Base-by-base conservation (phyloP, 2,888 invertebrate genomes). In the Actias luna region DNA sequence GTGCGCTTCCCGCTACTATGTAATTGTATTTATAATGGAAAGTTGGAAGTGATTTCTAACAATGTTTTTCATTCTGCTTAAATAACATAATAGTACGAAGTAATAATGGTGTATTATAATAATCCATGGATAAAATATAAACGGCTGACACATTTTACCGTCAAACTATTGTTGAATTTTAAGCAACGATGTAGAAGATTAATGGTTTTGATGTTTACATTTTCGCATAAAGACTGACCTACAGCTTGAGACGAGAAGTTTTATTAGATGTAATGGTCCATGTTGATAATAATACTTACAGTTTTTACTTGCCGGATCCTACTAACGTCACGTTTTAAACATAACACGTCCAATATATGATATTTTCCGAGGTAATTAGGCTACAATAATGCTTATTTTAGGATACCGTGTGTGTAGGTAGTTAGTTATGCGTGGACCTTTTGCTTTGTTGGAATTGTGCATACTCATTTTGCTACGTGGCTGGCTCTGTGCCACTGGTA, bases 291-390 rank as follows among this genome's bases (percentile, higher is more conserved):
- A 31, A 25, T 16, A 42, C 42, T 27, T 42, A 29, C 70, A 72
- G 73, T 74, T 75, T 66, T 69, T 64, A 66, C 74, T 75, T 74
- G 73, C 68, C 68, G 67, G 25, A 4, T 50, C 12, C 0, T 50
- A 25, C 62, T 22, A 27, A 62, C 67, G 75, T 82, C 84, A 84
- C 84, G 83, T 80, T 82, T 80, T 77, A 59, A 68, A 70, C 76
- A 80, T 83, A 77, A 82, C 74, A 63, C 68, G 63, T 68, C 70
- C 67, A 65, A 55, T 73, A 70, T 72, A 68, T 64, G 63, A 64
- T 57, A 62, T 67, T 64, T 31, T 55, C 62, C 46, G 65, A 58
- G 52, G 63, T 70, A 72, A 82, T 80, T 77, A 77, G 68, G 57
- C 36, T 57, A 25, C 67, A 71, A 73, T 72, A 62, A 65, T 59